phyloP scores from a whole-genome alignment of 2,888 invertebrate genomes.

The Eurois occulta region DNA sequence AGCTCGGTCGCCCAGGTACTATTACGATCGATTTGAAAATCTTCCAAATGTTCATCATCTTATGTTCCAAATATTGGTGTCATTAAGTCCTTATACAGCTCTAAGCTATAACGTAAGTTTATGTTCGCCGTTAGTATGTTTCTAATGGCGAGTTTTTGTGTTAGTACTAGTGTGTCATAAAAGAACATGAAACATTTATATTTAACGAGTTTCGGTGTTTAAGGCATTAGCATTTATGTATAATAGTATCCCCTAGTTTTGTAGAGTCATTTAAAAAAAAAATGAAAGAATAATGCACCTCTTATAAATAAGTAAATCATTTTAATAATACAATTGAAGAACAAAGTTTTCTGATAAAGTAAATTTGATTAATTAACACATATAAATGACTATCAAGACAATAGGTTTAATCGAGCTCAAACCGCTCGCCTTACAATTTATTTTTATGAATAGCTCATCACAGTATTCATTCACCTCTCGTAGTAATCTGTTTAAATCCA shows the following conservation, averaged over 20 bases:
- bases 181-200: background rate
- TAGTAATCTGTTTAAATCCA: conserved; percentile 1
- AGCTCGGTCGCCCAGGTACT: background rate
- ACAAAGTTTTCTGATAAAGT: background rate
- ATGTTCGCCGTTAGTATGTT: background rate
- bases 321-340: background rate
- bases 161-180: background rate
- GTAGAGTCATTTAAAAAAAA: background rate
- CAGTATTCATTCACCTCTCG: background rate
- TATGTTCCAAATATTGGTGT: background rate
- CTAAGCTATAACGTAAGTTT: background rate
- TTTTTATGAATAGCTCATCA: conserved; percentile 10
- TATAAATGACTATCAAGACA: conserved; percentile 4
- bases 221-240: background rate
- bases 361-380: background rate
- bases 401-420: conserved; percentile 26
- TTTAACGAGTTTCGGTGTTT: background rate
- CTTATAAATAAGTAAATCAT: background rate
- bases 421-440: background rate
- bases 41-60: background rate
- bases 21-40: background rate
- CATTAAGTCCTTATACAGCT: background rate
- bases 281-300: background rate
- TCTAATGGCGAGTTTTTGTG: background rate
- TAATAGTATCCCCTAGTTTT: background rate